Evolutionary conservation across 2,888 invertebrate genomes (phyloP).

Genomic region (Drosophila dives): DNA sequence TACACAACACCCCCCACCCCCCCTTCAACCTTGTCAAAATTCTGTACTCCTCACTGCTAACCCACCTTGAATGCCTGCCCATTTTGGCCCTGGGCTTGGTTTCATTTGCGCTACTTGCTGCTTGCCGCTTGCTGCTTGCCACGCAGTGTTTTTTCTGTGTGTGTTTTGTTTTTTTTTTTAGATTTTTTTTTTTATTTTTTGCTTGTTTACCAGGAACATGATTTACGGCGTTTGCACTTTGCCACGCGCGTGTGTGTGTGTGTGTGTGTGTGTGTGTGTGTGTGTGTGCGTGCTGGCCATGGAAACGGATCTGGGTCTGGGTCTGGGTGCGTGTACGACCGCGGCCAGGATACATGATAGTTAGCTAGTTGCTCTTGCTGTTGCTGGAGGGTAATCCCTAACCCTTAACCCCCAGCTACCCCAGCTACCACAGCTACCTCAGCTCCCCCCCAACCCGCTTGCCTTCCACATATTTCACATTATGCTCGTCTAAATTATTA

Average conservation of each 20-base stretch:
- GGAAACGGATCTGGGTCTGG: constrained; percentile 19
- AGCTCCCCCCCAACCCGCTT: background rate
- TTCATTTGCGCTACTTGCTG: constrained; percentile 40
- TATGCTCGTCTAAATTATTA: constrained; percentile 65
- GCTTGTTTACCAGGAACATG: constrained; percentile 69
- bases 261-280: constrained; percentile 34
- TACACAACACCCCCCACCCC: fast-evolving
- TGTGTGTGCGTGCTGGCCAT: constrained; percentile 35
- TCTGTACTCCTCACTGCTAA: background rate
- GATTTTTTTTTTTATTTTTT: constrained; percentile 21
- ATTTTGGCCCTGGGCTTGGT: constrained; percentile 32
- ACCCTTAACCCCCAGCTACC: background rate
- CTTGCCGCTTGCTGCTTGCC: constrained; percentile 9
- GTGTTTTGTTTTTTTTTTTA: constrained; percentile 2
- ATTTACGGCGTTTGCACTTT: constrained; percentile 74
- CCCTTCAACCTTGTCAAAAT: background rate
- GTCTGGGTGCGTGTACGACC: constrained; percentile 23
- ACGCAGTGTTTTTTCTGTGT: constrained; percentile 6
- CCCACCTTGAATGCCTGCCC: background rate
- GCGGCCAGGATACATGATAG: constrained; percentile 32
- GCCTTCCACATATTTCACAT: constrained; percentile 1
- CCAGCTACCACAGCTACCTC: too few relatives aligned
- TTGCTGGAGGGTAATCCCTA: background rate
- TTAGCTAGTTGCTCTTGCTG: constrained; percentile 29
- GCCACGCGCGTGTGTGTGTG: constrained; percentile 16